These are phyloP conservation scores for Triplophysa yarkandensis DNA, from an alignment of 2,797 vertebrate species.

Conservation along the genomic window DNA sequence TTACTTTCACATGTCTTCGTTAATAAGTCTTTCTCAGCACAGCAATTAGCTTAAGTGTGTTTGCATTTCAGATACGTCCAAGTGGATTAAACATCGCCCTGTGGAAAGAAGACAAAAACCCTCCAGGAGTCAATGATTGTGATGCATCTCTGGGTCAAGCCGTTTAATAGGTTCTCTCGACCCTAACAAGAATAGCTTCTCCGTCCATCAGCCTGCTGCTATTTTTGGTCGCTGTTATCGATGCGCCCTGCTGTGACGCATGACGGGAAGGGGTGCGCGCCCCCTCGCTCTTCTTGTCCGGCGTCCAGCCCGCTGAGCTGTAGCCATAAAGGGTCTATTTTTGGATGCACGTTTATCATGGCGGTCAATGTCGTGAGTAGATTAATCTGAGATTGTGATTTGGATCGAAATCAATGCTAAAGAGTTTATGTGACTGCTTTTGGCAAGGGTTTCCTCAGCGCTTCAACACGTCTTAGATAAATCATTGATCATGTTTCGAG, in stretches of 20 bases:
- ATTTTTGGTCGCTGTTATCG: conserved; percentile 78
- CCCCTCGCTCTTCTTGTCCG: conserved; percentile 56
- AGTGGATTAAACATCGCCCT: conserved; percentile 46
- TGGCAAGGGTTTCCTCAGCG: conserved; percentile 24
- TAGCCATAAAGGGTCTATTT: conserved; percentile 53
- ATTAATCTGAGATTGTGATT: conserved; percentile 55
- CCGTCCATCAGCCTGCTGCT: conserved; percentile 70
- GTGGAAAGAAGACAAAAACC: conserved; percentile 41
- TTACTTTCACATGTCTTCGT: not conserved
- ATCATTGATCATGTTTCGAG: conserved; percentile 27
- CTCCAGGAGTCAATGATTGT: conserved; percentile 32
- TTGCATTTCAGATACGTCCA: conserved; percentile 47
- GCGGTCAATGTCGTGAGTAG: conserved; percentile 54
- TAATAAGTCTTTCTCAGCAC: conserved; percentile 41
- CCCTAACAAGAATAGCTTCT: conserved; percentile 72
- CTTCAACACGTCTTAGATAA: conserved; percentile 33
- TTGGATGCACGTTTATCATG: conserved; percentile 51
- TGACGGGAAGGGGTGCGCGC: conserved; percentile 64
- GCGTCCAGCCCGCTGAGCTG: conserved; percentile 24
- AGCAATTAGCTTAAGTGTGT: conserved; percentile 48
- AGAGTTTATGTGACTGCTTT: conserved; percentile 58
- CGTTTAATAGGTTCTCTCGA: conserved; percentile 43
- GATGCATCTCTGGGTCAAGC: conserved; percentile 48
- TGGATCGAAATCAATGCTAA: conserved; percentile 65
- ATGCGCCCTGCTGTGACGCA: conserved; percentile 72